These are phyloP conservation scores for Arvicanthis niloticus DNA, from an alignment of 2,113 vertebrate species.

Conservation along the genomic window DNA sequence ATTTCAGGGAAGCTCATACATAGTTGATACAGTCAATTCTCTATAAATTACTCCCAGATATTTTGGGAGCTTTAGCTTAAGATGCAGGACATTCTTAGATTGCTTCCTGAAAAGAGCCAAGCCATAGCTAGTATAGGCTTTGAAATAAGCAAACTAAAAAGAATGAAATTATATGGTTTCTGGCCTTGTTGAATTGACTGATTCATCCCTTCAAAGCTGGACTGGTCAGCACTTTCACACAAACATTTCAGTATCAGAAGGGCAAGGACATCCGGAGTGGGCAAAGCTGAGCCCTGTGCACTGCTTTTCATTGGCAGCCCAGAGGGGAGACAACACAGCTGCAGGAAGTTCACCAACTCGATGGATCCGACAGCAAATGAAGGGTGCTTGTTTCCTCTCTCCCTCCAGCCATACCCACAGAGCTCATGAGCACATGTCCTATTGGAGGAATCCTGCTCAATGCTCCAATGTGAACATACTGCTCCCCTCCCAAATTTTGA, in stretches of 20 bases:
- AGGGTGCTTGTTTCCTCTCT: not conserved
- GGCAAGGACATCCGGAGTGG: accelerated
- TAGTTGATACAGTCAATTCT: not conserved
- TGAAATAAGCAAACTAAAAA: not conserved
- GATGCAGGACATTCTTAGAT: not conserved
- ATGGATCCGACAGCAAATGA: too few species aligned
- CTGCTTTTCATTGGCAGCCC: not conserved
- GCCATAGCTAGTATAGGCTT: not conserved
- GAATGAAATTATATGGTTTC: conserved; percentile 43
- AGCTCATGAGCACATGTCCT: not conserved
- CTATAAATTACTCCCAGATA: not conserved
- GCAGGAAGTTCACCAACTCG: not conserved
- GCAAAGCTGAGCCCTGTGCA: accelerated
- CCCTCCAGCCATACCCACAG: too few species aligned
- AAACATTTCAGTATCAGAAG: not conserved
- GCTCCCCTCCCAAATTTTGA: not conserved
- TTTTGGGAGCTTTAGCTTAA: not conserved
- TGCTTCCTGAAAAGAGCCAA: not conserved
- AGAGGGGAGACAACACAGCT: accelerated
- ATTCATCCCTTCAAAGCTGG: not conserved
- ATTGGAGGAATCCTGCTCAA: not conserved
- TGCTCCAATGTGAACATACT: not conserved
- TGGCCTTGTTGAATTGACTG: not conserved
- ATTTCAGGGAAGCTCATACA: not conserved
- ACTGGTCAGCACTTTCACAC: not conserved